Evolutionary conservation across 2,797 vertebrate genomes (phyloP), one percentile per base, ranked within the genome.

Genomic region (Brachyrhaphis roseni): DNA sequence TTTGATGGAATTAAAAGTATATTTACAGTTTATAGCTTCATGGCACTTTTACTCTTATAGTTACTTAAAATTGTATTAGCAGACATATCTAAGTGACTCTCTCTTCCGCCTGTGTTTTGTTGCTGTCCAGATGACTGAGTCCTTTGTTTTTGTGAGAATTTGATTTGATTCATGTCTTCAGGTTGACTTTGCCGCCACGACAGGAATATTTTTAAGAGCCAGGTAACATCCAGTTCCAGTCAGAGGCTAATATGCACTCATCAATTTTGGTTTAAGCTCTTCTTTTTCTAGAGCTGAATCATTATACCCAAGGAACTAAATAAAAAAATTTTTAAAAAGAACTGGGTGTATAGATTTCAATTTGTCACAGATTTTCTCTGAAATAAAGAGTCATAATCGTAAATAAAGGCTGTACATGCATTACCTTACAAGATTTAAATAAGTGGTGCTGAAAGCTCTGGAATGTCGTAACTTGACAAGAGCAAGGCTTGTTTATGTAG

Each of bases 161-260:
- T 93, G 78, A 86, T 87, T 83, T 88, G 82, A 92, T 87, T 82
- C 76, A 76, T 85, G 87, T 91, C 81, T 88, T 79, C 73, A 88
- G 90, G 82, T 89, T 75, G 74, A 81, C 90, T 91, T 90, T 86
- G 87, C 79, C 78, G 85, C 78, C 70, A 83, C 75, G 18, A 89
- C 87, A 85, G 87, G 84, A 90, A 89, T 91, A 91, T 90, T 93
- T 92, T 89, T 71, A 91, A 88, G 81, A 82, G 82, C 90, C 88
- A 88, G 88, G 88, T 79, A 87, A 85, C 72, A 81, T 80, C 43
- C 78, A 41, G 18, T 66, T 20, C 36, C 36, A 41, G 34, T 41
- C 41, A n/a, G 13, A 71, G 26, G 41, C 26, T 28, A 5, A 18
- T 6, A 46, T 45, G 28, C 23, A 71, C 11, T 8, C 26, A 15